Percentiles rank a stretch among this genome's conserved stretches.
Conservation (phyloP, 2,888 invertebrate species). For the Heliconius cydno region DNA sequence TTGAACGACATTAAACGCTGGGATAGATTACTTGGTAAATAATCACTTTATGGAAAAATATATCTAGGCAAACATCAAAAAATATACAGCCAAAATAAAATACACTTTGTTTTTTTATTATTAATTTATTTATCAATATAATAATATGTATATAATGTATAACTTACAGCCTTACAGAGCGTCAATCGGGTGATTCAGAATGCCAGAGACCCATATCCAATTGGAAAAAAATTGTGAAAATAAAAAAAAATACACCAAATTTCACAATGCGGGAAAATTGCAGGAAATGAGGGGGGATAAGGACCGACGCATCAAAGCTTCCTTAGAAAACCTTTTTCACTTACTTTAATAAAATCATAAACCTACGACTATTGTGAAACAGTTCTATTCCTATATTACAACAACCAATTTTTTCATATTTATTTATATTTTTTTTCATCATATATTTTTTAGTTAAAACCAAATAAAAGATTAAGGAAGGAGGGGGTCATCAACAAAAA, state of each 20-base stretch:
- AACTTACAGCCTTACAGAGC: slow-evolving; percentile 79
- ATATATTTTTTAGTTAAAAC: slow-evolving; percentile 43
- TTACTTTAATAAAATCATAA: slow-evolving; percentile 59
- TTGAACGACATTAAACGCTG: no score
- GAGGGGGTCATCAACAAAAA: slow-evolving; percentile 37
- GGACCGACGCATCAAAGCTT: slow-evolving; percentile 61
- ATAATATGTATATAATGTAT: slow-evolving; percentile 82
- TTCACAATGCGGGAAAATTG: slow-evolving; percentile 43
- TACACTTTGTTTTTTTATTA: slow-evolving; percentile 67
- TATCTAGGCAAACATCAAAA: background rate
- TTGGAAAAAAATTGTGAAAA: slow-evolving; percentile 48
- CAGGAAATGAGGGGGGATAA: slow-evolving; percentile 31
- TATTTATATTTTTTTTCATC: slow-evolving; percentile 36
- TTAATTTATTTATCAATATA: slow-evolving; percentile 84
- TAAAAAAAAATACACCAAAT: slow-evolving; percentile 59
- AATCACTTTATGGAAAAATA: no score
- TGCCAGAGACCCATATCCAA: slow-evolving; percentile 40
- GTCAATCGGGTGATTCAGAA: slow-evolving; percentile 51
- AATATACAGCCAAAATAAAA: slow-evolving; percentile 39
- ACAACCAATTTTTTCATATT: slow-evolving; percentile 66
- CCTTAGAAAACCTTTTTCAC: slow-evolving; percentile 63
- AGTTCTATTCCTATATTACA: slow-evolving; percentile 68
- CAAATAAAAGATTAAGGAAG: slow-evolving; percentile 30
- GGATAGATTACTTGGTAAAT: no score
- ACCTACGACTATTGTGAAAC: slow-evolving; percentile 55